Base-by-base conservation (phyloP, 2,888 invertebrate genomes). In the Volucella bombylans region DNA sequence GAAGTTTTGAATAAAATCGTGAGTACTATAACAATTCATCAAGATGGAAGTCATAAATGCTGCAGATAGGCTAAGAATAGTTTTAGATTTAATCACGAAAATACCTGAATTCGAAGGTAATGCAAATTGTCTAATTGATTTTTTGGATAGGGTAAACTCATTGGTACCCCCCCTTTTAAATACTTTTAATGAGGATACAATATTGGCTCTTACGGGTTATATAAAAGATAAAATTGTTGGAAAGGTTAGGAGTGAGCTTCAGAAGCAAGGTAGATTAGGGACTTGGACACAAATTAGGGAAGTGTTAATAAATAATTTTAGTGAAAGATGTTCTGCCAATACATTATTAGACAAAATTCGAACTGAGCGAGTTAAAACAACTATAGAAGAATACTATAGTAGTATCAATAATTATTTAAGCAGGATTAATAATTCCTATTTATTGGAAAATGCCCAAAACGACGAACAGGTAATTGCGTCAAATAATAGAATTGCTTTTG, bases 321-420 rank as follows among this genome's bases (percentile, higher is more conserved):
- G 64, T 11, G 81, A 74, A 64, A 62, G 14, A 38, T 49, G 45
- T 15, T 47, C 74, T n/a, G 41, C 54, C 38, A 11, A 64, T 38
- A 39, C 52, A 6, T 41, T 81, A 15, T n/a, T 74, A n/a, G 74
- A 71, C 47, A 50, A 71, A 43, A 38, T 81, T 23, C 50, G 69
- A 62, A 55, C 45, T 11, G 49, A 49, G 11, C 62, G 68, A 54
- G 62, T 67, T 12, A 39, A 68, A 54, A 50, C 62, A 18, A 81
- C 61, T 23, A 57, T 81, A n/a, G 68, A 68, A 64, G 69, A 74
- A n/a, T 81, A 64, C 68, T 74, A 81, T 41, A n/a, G 61, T 14
- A 67, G 43, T 23, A 52, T 72, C 14, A 67, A 18, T 38, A 8
- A n/a, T 14, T 39, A 54, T 6, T 45, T 71, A 39, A 57, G 69